A percentile compares a stretch with the other conserved stretches of the same genome.
Conservation (phyloP, 2,113 vertebrate genomes). For the Varanus komodoensis region DNA sequence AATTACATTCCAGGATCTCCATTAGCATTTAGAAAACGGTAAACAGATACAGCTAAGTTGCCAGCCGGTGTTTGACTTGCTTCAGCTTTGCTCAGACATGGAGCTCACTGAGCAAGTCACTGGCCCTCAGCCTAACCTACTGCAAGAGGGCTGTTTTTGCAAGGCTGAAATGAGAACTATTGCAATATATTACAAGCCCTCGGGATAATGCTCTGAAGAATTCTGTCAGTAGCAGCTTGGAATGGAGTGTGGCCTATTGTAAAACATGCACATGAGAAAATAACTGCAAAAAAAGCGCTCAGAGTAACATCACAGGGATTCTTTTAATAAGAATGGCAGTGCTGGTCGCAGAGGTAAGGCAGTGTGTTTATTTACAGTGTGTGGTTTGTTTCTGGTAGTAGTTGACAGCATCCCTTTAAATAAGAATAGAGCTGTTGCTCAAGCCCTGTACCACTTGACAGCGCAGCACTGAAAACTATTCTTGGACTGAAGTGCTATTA, state of each 20-base stretch:
- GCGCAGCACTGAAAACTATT: slow-evolving; percentile 63
- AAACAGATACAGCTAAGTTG: background rate
- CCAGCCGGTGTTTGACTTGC: background rate
- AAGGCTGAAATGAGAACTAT: background rate
- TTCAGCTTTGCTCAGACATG: background rate
- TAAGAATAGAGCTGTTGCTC: slow-evolving; percentile 56
- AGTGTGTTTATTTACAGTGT: slow-evolving; percentile 63
- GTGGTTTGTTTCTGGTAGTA: slow-evolving; percentile 17
- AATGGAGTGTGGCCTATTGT: background rate
- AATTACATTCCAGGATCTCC: background rate
- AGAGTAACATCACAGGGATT: slow-evolving; percentile 52
- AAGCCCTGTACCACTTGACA: slow-evolving; percentile 49
- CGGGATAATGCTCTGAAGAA: background rate
- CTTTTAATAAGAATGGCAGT: slow-evolving; percentile 72
- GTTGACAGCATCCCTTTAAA: slow-evolving; percentile 70
- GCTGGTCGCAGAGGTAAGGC: slow-evolving; percentile 72
- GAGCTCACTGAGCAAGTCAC: background rate
- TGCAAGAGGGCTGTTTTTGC: background rate
- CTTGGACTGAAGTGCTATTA: slow-evolving; percentile 71
- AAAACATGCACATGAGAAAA: slow-evolving; percentile 12
- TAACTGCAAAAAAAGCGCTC: slow-evolving; percentile 21
- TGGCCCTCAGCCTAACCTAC: background rate
- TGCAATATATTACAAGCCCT: background rate
- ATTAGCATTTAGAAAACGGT: background rate
- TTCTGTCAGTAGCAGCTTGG: background rate